phyloP scores from a whole-genome alignment of 2,113 vertebrate genomes.

The Plectropomus leopardus region DNA sequence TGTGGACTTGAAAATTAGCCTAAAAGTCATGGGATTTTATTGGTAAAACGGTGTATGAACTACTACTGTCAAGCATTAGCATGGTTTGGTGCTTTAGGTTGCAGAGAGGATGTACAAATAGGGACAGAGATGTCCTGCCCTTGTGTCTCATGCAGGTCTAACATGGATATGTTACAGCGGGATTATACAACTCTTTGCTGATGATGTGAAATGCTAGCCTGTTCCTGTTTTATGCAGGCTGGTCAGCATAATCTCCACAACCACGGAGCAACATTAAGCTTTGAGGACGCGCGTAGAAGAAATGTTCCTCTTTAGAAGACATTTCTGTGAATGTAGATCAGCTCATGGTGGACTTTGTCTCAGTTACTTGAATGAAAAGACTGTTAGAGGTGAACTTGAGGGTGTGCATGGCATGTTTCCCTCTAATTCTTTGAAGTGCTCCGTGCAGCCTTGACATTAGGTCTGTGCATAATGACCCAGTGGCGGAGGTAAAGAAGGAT shows the following conservation, averaged over 20 bases:
- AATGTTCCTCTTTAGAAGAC: background rate
- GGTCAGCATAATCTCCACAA: constrained; percentile 31
- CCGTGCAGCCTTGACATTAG: constrained; percentile 51
- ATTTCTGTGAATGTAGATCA: background rate
- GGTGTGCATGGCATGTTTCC: constrained; percentile 3
- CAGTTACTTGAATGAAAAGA: background rate
- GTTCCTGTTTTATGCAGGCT: background rate
- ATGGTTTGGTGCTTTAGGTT: constrained; percentile 7
- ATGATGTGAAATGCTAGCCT: constrained; percentile 44
- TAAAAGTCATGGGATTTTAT: too few relatives aligned
- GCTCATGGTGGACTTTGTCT: background rate
- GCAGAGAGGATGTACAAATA: constrained; percentile 1
- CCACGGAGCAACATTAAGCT: background rate
- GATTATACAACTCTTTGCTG: constrained; percentile 44
- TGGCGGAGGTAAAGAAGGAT: constrained; percentile 54
- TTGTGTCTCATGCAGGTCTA: constrained; percentile 7
- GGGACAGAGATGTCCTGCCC: constrained; percentile 1
- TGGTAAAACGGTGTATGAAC: too few relatives aligned
- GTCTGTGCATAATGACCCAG: constrained; percentile 56
- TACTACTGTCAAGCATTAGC: constrained; percentile 23
- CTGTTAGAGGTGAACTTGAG: constrained; percentile 37
- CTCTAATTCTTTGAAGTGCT: constrained; percentile 39
- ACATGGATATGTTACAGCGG: constrained; percentile 19
- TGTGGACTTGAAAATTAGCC: too few relatives aligned
- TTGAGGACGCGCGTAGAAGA: background rate